phyloP scores from a whole-genome alignment of 2,888 invertebrate species.

The Pyralis farinalis region DNA sequence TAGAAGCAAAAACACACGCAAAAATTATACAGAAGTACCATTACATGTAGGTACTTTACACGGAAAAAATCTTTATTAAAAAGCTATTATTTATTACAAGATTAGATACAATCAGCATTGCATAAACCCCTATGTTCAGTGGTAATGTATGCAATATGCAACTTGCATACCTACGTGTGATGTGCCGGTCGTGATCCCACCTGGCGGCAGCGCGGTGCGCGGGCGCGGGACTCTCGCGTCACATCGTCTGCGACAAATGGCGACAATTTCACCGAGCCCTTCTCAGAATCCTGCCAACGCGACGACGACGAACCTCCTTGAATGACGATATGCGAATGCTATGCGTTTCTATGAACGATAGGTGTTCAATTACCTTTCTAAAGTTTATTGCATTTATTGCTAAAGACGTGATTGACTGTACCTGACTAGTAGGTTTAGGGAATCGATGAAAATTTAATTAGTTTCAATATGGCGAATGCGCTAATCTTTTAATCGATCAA shows the following conservation, averaged over 20 bases:
- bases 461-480: not conserved
- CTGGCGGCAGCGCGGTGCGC: not conserved
- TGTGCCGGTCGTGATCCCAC: not conserved
- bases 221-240: not conserved
- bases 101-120: too few species aligned
- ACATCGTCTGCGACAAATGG: not conserved
- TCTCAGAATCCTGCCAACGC: not conserved
- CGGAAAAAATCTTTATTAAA: too few species aligned
- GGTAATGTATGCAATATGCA: not conserved
- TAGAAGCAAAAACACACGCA: too few species aligned
- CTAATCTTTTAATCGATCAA: too few species aligned
- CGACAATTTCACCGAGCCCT: not conserved
- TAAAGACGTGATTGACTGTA: not conserved
- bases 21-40: too few species aligned
- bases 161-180: not conserved
- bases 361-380: conserved; percentile 11
- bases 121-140: too few species aligned
- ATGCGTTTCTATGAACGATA: conserved; percentile 54
- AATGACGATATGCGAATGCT: conserved; percentile 60
- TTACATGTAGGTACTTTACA: too few species aligned
- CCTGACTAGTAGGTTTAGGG: not conserved
- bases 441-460: not conserved
- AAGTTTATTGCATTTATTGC: not conserved
- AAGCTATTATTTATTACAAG: too few species aligned
- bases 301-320: conserved; percentile 37